These are phyloP conservation scores for Indri indri DNA, from an alignment of 2,113 vertebrate genomes.

Conservation along the genomic window DNA sequence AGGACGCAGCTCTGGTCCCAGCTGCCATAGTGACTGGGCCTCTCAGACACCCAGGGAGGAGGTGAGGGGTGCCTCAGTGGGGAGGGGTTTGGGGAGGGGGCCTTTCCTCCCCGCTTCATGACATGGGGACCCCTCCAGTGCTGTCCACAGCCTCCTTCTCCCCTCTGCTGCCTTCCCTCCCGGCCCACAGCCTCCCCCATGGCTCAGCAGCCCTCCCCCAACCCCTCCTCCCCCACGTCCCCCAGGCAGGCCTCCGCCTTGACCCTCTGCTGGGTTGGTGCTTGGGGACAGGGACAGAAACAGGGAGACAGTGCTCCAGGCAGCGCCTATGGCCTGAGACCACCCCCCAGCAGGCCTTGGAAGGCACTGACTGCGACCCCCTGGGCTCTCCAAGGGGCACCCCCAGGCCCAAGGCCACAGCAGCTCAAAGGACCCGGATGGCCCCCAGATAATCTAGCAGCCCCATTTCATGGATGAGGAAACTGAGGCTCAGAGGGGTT, in stretches of 20 bases:
- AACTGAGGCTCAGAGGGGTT: background rate
- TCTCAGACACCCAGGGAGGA: background rate
- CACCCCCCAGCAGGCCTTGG: background rate
- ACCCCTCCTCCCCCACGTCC: background rate
- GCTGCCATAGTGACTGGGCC: background rate
- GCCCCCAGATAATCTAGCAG: background rate
- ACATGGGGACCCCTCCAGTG: background rate
- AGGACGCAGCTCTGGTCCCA: background rate
- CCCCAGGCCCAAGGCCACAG: background rate
- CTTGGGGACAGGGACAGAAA: background rate
- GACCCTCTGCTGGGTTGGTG: too few relatives aligned
- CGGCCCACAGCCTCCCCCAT: background rate
- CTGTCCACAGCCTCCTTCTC: background rate
- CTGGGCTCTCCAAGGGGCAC: background rate
- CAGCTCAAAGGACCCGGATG: accelerated
- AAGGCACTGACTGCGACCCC: too few relatives aligned
- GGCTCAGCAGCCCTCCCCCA: background rate
- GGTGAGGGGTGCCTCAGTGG: background rate
- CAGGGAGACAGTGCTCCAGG: background rate
- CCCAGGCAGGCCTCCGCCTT: background rate
- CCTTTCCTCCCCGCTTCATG: background rate
- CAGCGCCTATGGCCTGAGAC: background rate
- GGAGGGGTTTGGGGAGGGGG: background rate
- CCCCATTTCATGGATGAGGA: background rate
- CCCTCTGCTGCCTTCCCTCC: too few relatives aligned